Conservation (phyloP, 2,113 vertebrate species). For the Conger conger region DNA sequence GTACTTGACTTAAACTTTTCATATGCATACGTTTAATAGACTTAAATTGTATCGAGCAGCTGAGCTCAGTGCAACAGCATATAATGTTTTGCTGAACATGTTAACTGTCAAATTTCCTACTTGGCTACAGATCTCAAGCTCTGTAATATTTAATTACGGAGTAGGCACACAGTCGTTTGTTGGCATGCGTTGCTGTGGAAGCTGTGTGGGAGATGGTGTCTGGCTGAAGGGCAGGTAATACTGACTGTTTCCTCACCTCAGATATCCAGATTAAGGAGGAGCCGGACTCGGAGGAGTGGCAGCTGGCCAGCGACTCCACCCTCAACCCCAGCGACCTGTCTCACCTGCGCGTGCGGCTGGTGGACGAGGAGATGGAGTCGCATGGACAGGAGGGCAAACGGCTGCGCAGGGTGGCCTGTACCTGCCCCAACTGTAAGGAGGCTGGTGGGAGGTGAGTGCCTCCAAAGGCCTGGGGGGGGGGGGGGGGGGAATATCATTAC, state of each 20-base stretch:
- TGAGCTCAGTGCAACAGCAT: background rate
- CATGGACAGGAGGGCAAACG: conserved; percentile 92
- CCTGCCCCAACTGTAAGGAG: conserved; percentile 98
- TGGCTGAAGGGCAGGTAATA: background rate
- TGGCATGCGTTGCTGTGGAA: background rate
- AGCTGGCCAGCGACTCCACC: conserved; percentile 91
- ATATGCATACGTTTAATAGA: background rate
- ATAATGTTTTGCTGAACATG: background rate
- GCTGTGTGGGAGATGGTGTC: background rate
- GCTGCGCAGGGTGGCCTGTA: conserved; percentile 93
- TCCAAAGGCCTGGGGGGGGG: background rate
- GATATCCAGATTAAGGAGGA: conserved; percentile 98
- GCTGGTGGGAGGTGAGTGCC: conserved; percentile 87
- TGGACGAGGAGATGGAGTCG: conserved; percentile 92
- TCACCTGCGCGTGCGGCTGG: conserved; percentile 88
- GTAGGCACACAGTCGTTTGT: background rate
- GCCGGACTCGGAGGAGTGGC: conserved; percentile 96
- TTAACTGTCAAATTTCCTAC: no score
- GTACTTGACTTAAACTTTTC: no score
- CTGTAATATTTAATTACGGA: background rate
- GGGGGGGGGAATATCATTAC: no score
- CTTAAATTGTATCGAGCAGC: background rate
- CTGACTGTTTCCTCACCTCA: conserved; percentile 51
- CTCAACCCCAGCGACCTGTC: conserved; percentile 95
- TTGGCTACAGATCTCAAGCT: background rate